These are phyloP conservation scores for Caenorhabditis afra DNA, from an alignment of 2,888 invertebrate genomes.

Conservation along the genomic window DNA sequence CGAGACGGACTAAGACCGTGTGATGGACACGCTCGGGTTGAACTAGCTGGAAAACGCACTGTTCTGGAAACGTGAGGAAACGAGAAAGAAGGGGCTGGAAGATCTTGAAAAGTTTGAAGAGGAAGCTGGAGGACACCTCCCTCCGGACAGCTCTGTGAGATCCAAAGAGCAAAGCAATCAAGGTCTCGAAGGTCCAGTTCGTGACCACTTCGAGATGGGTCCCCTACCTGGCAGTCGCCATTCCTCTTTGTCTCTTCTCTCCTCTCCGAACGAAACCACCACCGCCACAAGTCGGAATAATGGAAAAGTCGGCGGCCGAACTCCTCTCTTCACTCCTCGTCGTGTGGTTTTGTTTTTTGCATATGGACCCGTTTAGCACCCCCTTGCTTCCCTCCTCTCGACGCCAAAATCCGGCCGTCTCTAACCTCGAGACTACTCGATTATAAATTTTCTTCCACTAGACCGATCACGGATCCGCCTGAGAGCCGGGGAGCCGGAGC, in stretches of 20 bases:
- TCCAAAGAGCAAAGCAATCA: too few species aligned
- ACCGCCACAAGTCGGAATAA: constrained; percentile 27
- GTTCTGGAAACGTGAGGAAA: background rate
- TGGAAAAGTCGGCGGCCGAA: constrained; percentile 34
- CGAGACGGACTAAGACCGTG: background rate
- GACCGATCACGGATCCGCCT: constrained; percentile 36
- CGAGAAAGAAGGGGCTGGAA: too few species aligned
- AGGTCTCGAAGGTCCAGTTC: too few species aligned
- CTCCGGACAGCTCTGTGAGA: background rate
- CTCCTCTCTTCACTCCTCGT: background rate
- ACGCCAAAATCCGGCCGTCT: background rate
- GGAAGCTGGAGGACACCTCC: background rate
- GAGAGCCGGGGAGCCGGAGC: constrained; percentile 4
- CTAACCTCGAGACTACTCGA: constrained; percentile 40
- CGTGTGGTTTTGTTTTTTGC: constrained; percentile 42
- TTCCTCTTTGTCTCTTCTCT: constrained; percentile 4
- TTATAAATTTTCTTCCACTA: constrained; percentile 60
- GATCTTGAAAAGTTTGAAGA: too few species aligned
- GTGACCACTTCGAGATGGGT: too few species aligned
- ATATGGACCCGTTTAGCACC: constrained; percentile 62
- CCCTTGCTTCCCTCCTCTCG: constrained; percentile 9
- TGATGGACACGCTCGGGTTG: background rate
- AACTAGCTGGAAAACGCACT: background rate
- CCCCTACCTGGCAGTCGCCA: constrained; percentile 39
- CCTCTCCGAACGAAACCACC: background rate